A percentile compares a stretch with the other conserved stretches of the same genome.
Conservation (phyloP, 1,140 invertebrate genomes). For the Papilio dardanus region DNA sequence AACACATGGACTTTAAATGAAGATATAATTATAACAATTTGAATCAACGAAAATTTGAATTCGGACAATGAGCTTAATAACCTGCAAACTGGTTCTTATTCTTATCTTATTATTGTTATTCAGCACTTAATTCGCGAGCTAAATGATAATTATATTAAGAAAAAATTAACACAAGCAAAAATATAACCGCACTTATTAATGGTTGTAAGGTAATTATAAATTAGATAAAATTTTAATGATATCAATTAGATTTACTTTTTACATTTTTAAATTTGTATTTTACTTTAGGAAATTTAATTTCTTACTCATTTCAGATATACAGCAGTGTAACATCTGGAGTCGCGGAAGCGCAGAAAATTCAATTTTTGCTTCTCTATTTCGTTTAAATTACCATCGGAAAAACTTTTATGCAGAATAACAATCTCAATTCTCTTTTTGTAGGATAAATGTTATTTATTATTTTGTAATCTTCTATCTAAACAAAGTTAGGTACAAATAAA, state of each 20-base stretch:
- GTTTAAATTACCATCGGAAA: conserved; percentile 38
- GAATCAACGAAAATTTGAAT: neutral
- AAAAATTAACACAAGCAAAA: neutral
- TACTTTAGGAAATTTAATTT: conserved; percentile 22
- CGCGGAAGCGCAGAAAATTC: conserved; percentile 42
- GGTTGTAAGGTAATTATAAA: conserved; percentile 1
- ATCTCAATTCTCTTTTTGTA: conserved; percentile 13
- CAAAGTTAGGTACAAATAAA: too few relatives aligned
- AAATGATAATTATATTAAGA: conserved; percentile 10
- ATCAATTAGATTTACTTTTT: conserved; percentile 1
- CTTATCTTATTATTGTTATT: neutral
- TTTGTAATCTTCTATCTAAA: neutral
- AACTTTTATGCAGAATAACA: conserved; percentile 26
- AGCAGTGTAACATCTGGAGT: conserved; percentile 44
- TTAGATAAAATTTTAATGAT: neutral
- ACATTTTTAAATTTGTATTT: neutral
- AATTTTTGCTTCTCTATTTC: conserved; percentile 42
- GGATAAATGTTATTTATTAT: neutral
- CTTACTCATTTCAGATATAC: conserved; percentile 41
- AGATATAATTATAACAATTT: neutral
- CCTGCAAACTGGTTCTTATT: neutral
- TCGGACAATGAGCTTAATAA: neutral
- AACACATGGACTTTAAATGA: too few relatives aligned
- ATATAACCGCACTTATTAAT: neutral
- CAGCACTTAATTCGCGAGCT: neutral